Conservation (phyloP, 2,797 vertebrate species). For the Aeoliscus strigatus region DNA sequence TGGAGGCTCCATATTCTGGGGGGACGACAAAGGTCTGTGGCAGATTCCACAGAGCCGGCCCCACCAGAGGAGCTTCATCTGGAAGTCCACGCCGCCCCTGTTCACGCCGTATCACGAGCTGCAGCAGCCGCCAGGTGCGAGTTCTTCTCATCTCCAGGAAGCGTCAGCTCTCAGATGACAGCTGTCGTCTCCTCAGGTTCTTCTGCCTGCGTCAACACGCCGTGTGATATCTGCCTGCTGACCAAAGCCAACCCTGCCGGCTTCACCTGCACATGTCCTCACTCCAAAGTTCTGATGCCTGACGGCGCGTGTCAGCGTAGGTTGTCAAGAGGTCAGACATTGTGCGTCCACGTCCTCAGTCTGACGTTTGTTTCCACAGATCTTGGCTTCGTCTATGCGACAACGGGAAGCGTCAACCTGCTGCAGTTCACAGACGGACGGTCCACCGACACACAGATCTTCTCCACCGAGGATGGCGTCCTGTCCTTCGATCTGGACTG, state of each 20-base stretch:
- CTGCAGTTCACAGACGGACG: constrained; percentile 70
- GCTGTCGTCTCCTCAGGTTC: constrained; percentile 32
- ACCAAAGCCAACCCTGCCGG: constrained; percentile 73
- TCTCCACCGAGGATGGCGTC: constrained; percentile 64
- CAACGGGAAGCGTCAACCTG: constrained; percentile 56
- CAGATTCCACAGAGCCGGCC: constrained; percentile 54
- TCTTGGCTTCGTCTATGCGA: constrained; percentile 74
- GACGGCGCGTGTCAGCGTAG: constrained; percentile 79
- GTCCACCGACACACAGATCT: constrained; percentile 52
- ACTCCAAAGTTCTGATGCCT: constrained; percentile 71
- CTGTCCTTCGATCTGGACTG: constrained; percentile 84
- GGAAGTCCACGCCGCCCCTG: constrained; percentile 59
- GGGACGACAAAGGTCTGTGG: constrained; percentile 72
- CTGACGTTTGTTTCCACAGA: constrained; percentile 61
- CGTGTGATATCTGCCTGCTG: constrained; percentile 81
- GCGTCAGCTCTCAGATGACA: too few relatives aligned
- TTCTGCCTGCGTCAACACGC: constrained; percentile 67
- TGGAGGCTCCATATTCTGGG: constrained; percentile 80
- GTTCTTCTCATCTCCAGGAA: too few relatives aligned
- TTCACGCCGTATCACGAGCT: constrained; percentile 73
- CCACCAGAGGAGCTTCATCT: constrained; percentile 57
- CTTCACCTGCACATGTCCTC: constrained; percentile 82
- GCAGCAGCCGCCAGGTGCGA: constrained; percentile 77
- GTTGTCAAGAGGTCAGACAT: constrained; percentile 22
- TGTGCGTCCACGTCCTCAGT: too few relatives aligned